phyloP scores from a whole-genome alignment of 1,140 invertebrate genomes.

The Argopecten irradians region DNA sequence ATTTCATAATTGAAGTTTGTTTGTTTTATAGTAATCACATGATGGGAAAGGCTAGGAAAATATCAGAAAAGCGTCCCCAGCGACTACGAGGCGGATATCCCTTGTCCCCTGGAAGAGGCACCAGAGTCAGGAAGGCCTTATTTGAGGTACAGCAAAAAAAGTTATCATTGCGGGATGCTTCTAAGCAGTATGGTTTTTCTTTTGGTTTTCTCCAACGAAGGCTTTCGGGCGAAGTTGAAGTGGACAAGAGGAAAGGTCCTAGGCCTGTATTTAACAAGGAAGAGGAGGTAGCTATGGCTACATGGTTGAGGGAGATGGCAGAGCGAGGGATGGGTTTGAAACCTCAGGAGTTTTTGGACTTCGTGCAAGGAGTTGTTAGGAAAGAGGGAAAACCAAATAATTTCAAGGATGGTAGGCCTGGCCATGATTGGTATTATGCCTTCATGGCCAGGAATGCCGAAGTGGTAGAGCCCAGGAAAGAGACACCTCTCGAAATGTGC shows the following conservation, averaged over 20 bases:
- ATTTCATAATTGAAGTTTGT: too few species aligned
- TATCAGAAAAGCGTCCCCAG: neutral
- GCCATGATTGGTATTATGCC: slow-evolving; percentile 34
- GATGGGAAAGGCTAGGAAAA: neutral
- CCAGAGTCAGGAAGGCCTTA: neutral
- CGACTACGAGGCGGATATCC: neutral
- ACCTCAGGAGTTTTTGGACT: slow-evolving; percentile 46
- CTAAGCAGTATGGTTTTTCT: slow-evolving; percentile 7
- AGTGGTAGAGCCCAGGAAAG: slow-evolving; percentile 10
- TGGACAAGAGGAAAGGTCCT: slow-evolving; percentile 45
- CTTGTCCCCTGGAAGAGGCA: neutral
- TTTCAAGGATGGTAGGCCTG: slow-evolving; percentile 32
- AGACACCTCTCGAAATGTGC: slow-evolving; percentile 29
- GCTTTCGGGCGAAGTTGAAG: slow-evolving; percentile 7
- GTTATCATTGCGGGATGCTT: slow-evolving; percentile 11
- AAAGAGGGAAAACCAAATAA: slow-evolving; percentile 37
- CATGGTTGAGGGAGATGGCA: slow-evolving; percentile 48
- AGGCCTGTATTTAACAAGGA: slow-evolving; percentile 40
- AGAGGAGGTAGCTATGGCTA: slow-evolving; percentile 45
- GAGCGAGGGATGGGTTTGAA: slow-evolving; percentile 50
- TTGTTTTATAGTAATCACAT: too few species aligned
- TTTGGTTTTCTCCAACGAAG: slow-evolving; percentile 38
- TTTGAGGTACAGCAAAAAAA: neutral
- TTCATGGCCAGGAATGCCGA: slow-evolving; percentile 34
- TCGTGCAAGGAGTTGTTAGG: slow-evolving; percentile 39